A percentile compares a stretch with the other conserved stretches of the same genome.
Evolutionary conservation across 2,113 vertebrate species (phyloP).

Genomic region (Bos javanicus): DNA sequence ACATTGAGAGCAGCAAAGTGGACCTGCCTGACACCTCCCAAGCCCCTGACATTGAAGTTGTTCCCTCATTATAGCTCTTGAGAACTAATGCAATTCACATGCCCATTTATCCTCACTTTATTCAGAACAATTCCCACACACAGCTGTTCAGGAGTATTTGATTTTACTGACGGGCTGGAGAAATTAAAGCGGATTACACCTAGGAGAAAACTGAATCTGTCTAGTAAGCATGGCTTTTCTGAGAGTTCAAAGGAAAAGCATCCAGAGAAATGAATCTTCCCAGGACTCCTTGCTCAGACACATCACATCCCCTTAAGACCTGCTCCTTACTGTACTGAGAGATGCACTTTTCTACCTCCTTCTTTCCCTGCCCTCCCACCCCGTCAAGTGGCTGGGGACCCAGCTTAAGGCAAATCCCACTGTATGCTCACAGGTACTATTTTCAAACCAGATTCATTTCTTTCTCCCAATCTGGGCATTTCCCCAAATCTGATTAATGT

Average conservation of each 20-base stretch:
- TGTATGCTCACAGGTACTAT: neutral
- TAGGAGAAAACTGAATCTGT: neutral
- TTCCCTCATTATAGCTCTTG: neutral
- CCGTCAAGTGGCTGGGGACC: fast-evolving
- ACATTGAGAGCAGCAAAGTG: neutral
- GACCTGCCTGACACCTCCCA: too few species aligned
- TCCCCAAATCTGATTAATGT: neutral
- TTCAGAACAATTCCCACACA: neutral
- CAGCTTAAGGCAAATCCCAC: neutral
- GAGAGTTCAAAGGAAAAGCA: neutral
- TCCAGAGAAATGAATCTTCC: neutral
- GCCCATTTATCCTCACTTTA: neutral
- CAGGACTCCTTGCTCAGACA: neutral
- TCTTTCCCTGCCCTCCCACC: neutral
- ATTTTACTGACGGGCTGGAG: neutral
- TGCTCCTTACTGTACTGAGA: neutral
- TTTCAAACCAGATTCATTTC: neutral
- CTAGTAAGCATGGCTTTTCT: neutral
- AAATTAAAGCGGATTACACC: neutral
- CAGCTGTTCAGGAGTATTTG: too few species aligned
- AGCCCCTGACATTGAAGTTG: neutral
- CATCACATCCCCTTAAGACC: neutral
- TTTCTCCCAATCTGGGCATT: neutral
- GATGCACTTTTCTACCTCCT: neutral
- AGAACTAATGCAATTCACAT: neutral